Evolutionary conservation across 64 coral and sea anemone species (phyloP).

Genomic region (Montipora capricornis): DNA sequence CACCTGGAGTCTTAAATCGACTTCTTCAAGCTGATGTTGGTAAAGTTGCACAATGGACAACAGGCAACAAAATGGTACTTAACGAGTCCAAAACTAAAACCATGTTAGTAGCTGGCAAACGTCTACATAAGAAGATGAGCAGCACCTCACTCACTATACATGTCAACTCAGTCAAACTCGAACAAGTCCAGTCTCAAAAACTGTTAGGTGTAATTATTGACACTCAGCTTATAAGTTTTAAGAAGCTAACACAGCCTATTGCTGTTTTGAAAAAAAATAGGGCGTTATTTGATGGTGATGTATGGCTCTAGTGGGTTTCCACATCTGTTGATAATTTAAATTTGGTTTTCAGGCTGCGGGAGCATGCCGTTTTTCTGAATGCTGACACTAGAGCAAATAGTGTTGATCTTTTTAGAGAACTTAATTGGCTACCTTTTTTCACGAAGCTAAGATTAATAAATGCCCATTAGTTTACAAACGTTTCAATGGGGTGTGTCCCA

Average conservation of each 20-base stretch:
- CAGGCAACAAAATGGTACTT: no score
- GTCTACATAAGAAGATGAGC: slow-evolving; percentile 51
- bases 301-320: not conserved
- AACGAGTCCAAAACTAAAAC: not conserved
- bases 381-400: no score
- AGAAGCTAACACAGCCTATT: slow-evolving; percentile 23
- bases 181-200: slow-evolving; percentile 54
- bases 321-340: not conserved
- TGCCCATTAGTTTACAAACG: no score
- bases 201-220: slow-evolving; percentile 52
- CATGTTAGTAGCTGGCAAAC: slow-evolving; percentile 1
- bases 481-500: no score
- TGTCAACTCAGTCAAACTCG: slow-evolving; percentile 14
- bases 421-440: no score
- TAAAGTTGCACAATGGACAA: no score
- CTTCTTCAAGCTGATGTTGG: no score
- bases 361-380: no score
- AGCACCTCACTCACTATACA: not conserved
- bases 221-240: slow-evolving; percentile 19
- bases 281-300: not conserved
- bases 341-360: not conserved
- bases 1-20: no score
- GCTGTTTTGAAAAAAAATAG: slow-evolving; percentile 24
- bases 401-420: no score
- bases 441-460: no score